Evolutionary conservation across 2,888 invertebrate genomes (phyloP).

Genomic region (Ophraella communa): DNA sequence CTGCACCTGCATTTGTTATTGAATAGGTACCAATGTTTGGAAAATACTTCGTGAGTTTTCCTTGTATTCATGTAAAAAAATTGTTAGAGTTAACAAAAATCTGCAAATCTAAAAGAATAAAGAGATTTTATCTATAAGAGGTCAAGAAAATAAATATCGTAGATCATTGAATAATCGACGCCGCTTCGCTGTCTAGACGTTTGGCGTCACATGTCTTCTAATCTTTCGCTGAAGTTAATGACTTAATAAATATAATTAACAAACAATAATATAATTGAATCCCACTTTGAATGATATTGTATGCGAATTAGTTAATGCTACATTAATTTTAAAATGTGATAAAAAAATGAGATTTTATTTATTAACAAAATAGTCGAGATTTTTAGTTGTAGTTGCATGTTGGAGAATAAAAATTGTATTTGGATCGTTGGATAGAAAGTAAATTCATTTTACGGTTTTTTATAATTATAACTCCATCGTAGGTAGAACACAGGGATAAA

Average conservation of each 20-base stretch:
- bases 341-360: too few species aligned
- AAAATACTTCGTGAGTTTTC: too few species aligned
- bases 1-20: too few species aligned
- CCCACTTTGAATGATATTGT: background rate
- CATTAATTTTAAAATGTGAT: background rate
- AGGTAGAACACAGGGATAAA: slow-evolving; percentile 12
- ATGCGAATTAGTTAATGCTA: background rate
- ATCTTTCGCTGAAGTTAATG: background rate
- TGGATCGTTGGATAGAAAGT: slow-evolving; percentile 18
- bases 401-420: background rate
- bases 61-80: too few species aligned
- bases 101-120: too few species aligned
- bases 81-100: too few species aligned
- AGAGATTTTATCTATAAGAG: too few species aligned
- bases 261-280: background rate
- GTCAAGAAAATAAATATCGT: background rate
- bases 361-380: too few species aligned
- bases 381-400: background rate
- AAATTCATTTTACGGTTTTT: slow-evolving; percentile 26
- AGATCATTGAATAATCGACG: background rate
- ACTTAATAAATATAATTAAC: background rate
- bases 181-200: background rate
- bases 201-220: background rate
- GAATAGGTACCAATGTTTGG: too few species aligned
- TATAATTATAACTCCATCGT: slow-evolving; percentile 17